These are phyloP conservation scores for Acanthosepion pharaonis DNA, from an alignment of 2,888 invertebrate genomes.

Conservation along the genomic window DNA sequence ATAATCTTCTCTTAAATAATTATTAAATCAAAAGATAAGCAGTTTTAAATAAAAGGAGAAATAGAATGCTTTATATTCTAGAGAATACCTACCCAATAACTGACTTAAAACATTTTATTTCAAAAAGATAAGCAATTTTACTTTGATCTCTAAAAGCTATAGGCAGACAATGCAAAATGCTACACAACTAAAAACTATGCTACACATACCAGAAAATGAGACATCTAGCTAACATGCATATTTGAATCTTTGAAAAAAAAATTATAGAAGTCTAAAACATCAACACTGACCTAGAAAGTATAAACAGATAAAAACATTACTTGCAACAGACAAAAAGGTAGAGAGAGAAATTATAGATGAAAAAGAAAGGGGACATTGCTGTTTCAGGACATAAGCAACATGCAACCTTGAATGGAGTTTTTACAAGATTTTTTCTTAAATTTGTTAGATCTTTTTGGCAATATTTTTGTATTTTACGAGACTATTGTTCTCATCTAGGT, in stretches of 20 bases:
- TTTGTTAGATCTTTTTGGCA: too few relatives aligned
- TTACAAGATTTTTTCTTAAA: too few relatives aligned
- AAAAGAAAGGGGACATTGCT: too few relatives aligned
- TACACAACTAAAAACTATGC: background rate
- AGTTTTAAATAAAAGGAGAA: background rate
- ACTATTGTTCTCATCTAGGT: too few relatives aligned
- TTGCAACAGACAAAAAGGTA: too few relatives aligned
- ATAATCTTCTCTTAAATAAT: background rate
- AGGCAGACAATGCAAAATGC: background rate
- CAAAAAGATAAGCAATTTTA: background rate
- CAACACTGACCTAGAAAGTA: too few relatives aligned
- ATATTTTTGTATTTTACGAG: too few relatives aligned
- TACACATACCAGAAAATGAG: background rate
- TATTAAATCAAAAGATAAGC: background rate
- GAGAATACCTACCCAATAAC: background rate
- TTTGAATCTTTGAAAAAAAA: background rate
- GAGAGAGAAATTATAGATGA: too few relatives aligned
- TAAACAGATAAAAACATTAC: too few relatives aligned
- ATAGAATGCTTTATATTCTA: background rate
- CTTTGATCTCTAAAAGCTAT: background rate
- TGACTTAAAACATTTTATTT: background rate
- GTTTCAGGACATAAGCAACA: too few relatives aligned
- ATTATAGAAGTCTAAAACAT: too few relatives aligned
- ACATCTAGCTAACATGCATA: background rate
- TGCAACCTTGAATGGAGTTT: too few relatives aligned